A percentile compares a stretch with the other conserved stretches of the same genome.
Evolutionary conservation across 1,140 invertebrate species (phyloP).

Genomic region (Laupala kohalensis): DNA sequence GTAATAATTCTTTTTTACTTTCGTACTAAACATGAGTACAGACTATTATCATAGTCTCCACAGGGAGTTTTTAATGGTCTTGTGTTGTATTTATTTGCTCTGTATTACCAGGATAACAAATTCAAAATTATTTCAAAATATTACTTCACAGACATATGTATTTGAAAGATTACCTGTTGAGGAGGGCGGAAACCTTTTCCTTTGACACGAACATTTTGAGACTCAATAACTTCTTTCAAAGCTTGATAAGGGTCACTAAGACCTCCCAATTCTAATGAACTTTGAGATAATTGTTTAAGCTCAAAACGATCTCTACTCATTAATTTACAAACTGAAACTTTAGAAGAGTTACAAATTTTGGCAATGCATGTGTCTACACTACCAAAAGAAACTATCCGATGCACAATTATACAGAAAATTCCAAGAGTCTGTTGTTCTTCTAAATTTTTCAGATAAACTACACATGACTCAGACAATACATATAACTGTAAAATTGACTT

Average conservation of each 20-base stretch:
- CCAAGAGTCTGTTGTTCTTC: background rate
- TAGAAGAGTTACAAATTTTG: conserved; percentile 1
- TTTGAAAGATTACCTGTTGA: background rate
- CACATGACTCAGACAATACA: background rate
- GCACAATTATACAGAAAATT: conserved; percentile 8
- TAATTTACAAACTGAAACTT: background rate
- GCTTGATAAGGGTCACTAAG: conserved; percentile 8
- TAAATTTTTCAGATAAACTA: conserved; percentile 5
- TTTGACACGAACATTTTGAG: background rate
- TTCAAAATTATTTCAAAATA: no score
- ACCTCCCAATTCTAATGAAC: background rate
- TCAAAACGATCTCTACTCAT: conserved; percentile 7
- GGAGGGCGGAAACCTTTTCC: background rate
- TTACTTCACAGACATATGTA: no score
- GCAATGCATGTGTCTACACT: background rate
- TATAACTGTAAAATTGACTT: conserved; percentile 4
- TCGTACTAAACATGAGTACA: no score
- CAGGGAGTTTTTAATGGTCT: background rate
- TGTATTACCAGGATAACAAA: background rate
- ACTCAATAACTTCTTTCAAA: conserved; percentile 6
- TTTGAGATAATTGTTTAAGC: background rate
- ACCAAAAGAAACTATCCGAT: background rate
- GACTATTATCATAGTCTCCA: background rate
- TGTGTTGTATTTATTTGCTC: background rate
- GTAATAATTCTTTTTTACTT: no score